Conservation (phyloP, 92 coral and sea anemone species). For the Chrysogorgia sp. region DNA sequence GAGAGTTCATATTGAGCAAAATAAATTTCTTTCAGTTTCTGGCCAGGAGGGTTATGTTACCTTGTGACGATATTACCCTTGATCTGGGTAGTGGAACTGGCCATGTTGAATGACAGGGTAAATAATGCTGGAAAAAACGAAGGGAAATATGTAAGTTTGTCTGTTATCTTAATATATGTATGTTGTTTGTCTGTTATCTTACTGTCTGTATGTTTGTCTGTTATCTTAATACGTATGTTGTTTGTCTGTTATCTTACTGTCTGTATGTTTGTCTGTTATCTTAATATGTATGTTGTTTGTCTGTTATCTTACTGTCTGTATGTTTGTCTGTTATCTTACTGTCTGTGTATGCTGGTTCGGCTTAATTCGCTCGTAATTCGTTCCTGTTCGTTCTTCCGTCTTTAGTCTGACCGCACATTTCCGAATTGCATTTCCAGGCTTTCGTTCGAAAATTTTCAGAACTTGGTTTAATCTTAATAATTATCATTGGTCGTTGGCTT, state of each 20-base stretch:
- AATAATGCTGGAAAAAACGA: slow-evolving; percentile 20
- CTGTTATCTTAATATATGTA: not conserved
- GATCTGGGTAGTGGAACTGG: slow-evolving; percentile 90
- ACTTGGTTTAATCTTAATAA: slow-evolving; percentile 83
- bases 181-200: too few relatives aligned
- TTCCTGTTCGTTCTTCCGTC: not conserved
- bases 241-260: too few relatives aligned
- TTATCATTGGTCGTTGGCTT: slow-evolving; percentile 95
- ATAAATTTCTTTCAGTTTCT: slow-evolving; percentile 65
- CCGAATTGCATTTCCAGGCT: slow-evolving; percentile 9
- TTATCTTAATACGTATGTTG: not conserved
- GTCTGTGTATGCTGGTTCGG: too few relatives aligned
- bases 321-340: too few relatives aligned
- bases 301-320: too few relatives aligned
- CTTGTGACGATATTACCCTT: slow-evolving; percentile 78
- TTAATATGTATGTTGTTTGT: not conserved
- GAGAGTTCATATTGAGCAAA: not conserved
- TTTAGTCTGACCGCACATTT: not conserved
- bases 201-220: too few relatives aligned
- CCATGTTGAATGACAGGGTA: slow-evolving; percentile 62
- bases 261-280: too few relatives aligned
- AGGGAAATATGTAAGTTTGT: slow-evolving; percentile 22
- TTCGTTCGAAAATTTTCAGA: slow-evolving; percentile 83
- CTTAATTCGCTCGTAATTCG: too few relatives aligned
- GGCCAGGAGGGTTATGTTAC: slow-evolving; percentile 97